Base-by-base conservation (phyloP, 1,140 invertebrate species). In the Sycophila sp. region DNA sequence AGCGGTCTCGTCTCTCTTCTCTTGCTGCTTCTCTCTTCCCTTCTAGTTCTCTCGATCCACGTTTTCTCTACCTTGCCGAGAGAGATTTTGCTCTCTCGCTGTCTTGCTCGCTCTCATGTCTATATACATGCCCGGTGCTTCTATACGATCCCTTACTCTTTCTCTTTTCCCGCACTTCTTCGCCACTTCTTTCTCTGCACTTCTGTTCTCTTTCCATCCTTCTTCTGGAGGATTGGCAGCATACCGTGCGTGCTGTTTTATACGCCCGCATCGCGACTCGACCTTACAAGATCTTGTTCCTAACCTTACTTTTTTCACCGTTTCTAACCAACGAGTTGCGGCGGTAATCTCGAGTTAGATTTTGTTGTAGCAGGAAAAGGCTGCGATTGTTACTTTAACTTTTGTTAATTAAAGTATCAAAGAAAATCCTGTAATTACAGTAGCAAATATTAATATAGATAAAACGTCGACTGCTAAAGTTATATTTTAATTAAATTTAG, bases 1-100 rank as follows among this genome's bases (percentile, higher is more conserved):
- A 77, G 72, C 75, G 75, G 74, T 77, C 76, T 75, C 71, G 67
- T 73, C 75, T 74, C 75, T 55, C 71, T 73, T 70, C 73, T 73
- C 64, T 66, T 73, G 49, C 65, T 53, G 47, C 55, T 60, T 53
- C 51, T 22, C 30, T 71, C 68, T 67, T 65, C 47, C 38, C 38
- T 4, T 26, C 69, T 64, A 24, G 53, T 60, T 69, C 28, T 38
- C 36, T 68, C 51, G 36, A 22, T 59, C 26, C 47, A 26, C 47
- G 40, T 59, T 58, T 59, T 59, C 65, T 68, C 53, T 59, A 2
- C 22, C 32, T 53, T 55, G 63, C 47, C 13, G 36, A 45, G 11
- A 19, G 2, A 56, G 13, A 40, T 8, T 7, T 30, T 19, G 34
- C 45, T 49, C 45, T 19, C 36, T 49, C 28, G n/a, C 17, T 22